A percentile compares a stretch with the other conserved stretches of the same genome.
Conservation (phyloP, 2,888 invertebrate genomes). For the Heliconius ismenius region DNA sequence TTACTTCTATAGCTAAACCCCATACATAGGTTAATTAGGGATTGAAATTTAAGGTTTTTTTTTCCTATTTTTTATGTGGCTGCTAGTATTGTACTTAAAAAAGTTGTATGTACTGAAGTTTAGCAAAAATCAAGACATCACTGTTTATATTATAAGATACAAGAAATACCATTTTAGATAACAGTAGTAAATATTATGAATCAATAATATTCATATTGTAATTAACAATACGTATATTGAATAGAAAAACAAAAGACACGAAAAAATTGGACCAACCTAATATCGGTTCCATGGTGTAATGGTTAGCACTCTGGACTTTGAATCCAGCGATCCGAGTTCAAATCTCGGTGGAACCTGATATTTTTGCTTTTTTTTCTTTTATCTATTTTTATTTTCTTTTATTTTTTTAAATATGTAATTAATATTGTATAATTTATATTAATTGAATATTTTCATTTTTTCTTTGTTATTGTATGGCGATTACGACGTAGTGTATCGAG, state of each 20-base stretch:
- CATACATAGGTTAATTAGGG: neutral
- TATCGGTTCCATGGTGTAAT: conserved; percentile 83
- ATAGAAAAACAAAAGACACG: conserved; percentile 3
- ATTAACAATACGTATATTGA: neutral
- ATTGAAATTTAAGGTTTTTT: neutral
- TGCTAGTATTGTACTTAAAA: conserved; percentile 12
- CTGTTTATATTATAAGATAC: neutral
- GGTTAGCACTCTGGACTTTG: conserved; percentile 91
- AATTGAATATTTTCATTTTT: neutral
- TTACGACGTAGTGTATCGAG: neutral
- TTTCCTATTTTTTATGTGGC: neutral
- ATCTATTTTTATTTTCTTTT: neutral
- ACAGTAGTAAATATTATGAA: neutral
- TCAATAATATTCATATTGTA: neutral
- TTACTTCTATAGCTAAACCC: neutral
- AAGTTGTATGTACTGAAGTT: neutral
- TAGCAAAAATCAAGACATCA: neutral
- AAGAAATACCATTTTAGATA: neutral
- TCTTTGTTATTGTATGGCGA: neutral
- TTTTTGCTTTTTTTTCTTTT: conserved; percentile 37
- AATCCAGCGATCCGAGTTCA: conserved; percentile 92
- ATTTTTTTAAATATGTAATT: neutral
- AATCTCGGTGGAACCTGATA: conserved; percentile 88
- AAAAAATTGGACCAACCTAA: neutral
- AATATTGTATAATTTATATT: neutral